Base-by-base conservation (phyloP, 2,888 invertebrate genomes). In the Apodemia hepburni region DNA sequence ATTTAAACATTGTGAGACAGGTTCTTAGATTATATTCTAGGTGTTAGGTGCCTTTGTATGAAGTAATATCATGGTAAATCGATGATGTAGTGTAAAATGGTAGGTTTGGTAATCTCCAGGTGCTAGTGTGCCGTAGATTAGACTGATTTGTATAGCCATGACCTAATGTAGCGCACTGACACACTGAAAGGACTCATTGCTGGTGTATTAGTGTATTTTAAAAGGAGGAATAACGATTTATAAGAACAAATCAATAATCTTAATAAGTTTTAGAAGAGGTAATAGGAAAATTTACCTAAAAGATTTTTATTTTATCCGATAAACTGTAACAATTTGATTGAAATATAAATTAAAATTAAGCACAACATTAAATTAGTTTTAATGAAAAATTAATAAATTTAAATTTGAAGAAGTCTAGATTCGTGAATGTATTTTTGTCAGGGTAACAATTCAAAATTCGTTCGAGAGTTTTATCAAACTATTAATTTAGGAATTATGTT, bases 71-170 rank as follows among this genome's bases (percentile, higher is more conserved):
- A 17, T 61, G 45, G n/a, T 45, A 45, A 58, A 47, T 47, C 18
- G 45, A 45, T 58, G 61, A 33, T 62, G 33, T 62, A 33, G 4
- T 18, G 58, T 58, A 47, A 47, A 29, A 58, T 42, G 57, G 57
- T 35, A 57, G 45, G 42, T 58, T 54, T 45, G 61, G 60, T 65
- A 66, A 69, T 83, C 80, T 83, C 81, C 76, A 77, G 81, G 86
- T 83, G 82, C 84, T 84, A 75, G 65, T 72, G 82, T 80, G 80
- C 85, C 85, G 80, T 79, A 77, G 76, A 82, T 54, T 85, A 87
- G 89, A 88, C 87, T 87, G 88, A 88, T 78, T 78, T 85, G 84
- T 86, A 82, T 83, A 85, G 86, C 86, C 86, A 86, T 87, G 87
- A 87, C 82, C 75, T 84, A 81, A 79, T 74, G 71, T 70, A 73